Base-by-base conservation (phyloP, 2,888 invertebrate species). In the Spodoptera picta region DNA sequence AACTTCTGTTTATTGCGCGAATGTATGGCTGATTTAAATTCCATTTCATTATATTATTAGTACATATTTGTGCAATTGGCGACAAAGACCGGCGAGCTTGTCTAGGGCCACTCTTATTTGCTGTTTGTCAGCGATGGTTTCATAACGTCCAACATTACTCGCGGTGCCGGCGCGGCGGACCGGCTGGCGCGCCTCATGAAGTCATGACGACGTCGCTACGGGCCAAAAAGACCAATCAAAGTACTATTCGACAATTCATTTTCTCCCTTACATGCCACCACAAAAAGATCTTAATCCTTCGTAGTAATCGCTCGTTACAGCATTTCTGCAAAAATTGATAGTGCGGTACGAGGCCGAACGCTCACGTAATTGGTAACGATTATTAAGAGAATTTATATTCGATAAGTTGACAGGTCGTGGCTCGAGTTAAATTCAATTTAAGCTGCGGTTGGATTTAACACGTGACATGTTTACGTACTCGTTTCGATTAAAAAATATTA, bases 301-400 rank as follows among this genome's bases (percentile, higher is more conserved):
- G 87, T 77, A 83, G 73, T 84, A 80, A 83, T 82, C 80, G 76
- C 69, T 70, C 58, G 77, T 82, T 86, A 76, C 68, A 83, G 80
- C 85, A 80, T 87, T 87, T 87, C 84, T 84, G 85, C 81, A 81
- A 83, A 86, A 82, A 85, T 84, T 85, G 83, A 89, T 87, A 83
- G 82, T 82, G 71, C 73, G 73, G 82, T 87, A 87, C 90, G 89
- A 92, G 90, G 90, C 89, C 88, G 86, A 88, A 89, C 88, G 84
- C 86, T 90, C 89, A 87, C 88, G 88, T 92, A 92, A 92, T 92
- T 91, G 92, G 90, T 88, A 90, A 90, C 88, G 88, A 91, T 91
- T 92, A 92, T 90, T 90, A 89, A 88, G 87, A 87, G 87, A 92
- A 92, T 92, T 92, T 91, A 92, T 92, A 89, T 88, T 86, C 88